phyloP scores from a whole-genome alignment of 2,797 vertebrate species.

The Syngnathus rostellatus region DNA sequence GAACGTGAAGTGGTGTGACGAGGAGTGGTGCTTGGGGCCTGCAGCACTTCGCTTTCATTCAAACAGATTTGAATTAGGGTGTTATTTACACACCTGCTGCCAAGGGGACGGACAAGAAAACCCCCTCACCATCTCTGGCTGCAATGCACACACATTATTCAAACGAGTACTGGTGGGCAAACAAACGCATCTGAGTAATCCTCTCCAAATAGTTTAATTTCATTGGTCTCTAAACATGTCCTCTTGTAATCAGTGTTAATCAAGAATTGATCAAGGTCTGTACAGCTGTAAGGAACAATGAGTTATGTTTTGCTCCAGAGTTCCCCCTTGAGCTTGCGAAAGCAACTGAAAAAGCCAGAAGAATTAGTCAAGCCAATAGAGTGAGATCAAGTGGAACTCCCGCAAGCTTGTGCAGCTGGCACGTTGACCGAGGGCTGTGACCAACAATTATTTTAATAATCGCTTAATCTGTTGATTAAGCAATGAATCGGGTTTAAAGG shows the following conservation, averaged over 20 bases:
- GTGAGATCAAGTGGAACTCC: background rate
- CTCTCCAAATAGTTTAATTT: conserved; percentile 9
- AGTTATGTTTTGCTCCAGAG: background rate
- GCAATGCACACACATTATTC: conserved; percentile 17
- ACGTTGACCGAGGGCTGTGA: background rate
- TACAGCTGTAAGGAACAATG: background rate
- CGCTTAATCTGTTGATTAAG: too few species aligned
- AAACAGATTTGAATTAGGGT: conserved; percentile 47
- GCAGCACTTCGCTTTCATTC: conserved; percentile 48
- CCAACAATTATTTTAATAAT: too few species aligned
- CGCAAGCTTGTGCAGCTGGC: background rate
- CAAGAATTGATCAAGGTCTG: conserved; percentile 1
- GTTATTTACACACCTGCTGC: conserved; percentile 66
- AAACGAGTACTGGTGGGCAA: conserved; percentile 22
- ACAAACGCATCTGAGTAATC: conserved; percentile 25
- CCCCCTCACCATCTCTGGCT: conserved; percentile 13
- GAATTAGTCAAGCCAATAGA: background rate
- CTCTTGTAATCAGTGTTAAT: conserved; percentile 4
- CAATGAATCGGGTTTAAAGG: too few species aligned
- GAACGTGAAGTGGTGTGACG: conserved; percentile 19
- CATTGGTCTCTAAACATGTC: conserved; percentile 5
- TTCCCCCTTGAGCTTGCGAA: background rate
- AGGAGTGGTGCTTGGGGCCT: conserved; percentile 36
- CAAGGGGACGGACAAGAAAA: conserved; percentile 24
- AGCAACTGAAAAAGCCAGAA: background rate